Evolutionary conservation across 2,888 invertebrate species (phyloP).

Genomic region (Camptogramma bilineatum): DNA sequence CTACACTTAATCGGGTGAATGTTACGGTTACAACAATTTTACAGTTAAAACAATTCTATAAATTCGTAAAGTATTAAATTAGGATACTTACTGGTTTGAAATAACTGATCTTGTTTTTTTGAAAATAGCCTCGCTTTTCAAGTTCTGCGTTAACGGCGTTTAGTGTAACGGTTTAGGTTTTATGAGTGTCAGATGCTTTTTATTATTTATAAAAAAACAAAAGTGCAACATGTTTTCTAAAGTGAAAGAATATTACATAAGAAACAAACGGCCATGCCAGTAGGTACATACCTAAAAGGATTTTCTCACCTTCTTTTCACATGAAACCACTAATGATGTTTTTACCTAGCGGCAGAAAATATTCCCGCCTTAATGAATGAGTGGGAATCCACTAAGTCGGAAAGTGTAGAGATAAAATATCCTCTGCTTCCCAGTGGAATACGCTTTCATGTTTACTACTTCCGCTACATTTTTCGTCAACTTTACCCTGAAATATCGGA

Average conservation of each 20-base stretch:
- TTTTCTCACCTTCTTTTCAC: conserved; percentile 24
- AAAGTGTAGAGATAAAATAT: conserved; percentile 44
- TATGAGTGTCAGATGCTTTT: no score
- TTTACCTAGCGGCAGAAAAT: conserved; percentile 30
- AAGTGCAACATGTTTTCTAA: background rate
- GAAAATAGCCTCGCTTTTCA: no score
- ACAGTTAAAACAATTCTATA: no score
- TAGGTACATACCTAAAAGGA: conserved; percentile 14
- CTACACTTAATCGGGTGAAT: background rate
- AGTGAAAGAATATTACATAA: conserved; percentile 2
- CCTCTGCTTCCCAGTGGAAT: conserved; percentile 21
- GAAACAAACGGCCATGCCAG: conserved; percentile 10
- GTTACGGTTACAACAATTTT: no score
- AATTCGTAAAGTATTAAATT: no score
- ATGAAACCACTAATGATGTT: conserved; percentile 44
- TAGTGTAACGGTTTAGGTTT: no score
- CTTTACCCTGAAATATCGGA: conserved; percentile 14
- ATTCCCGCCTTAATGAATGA: conserved; percentile 43
- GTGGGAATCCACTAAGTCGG: conserved; percentile 32
- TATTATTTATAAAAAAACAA: no score
- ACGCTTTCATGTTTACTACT: conserved; percentile 21
- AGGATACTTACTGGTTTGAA: no score
- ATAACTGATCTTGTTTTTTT: no score
- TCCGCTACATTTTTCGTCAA: conserved; percentile 16
- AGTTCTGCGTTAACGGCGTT: no score